Evolutionary conservation across 2,113 vertebrate genomes (phyloP).

Genomic region (Bombycilla garrulus): DNA sequence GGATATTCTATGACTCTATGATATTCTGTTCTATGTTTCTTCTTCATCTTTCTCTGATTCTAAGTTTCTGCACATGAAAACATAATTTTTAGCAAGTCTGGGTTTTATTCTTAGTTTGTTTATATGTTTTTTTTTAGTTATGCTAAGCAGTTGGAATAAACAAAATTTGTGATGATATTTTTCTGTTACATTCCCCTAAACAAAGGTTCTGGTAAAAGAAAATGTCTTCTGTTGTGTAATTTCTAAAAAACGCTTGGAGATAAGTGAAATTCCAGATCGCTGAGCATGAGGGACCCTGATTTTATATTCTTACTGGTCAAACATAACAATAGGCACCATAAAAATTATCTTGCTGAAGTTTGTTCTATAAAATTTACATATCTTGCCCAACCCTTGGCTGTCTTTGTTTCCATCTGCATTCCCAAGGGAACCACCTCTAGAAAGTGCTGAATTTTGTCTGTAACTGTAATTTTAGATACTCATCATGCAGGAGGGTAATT

Average conservation of each 20-base stretch:
- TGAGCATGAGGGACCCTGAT: background rate
- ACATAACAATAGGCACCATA: background rate
- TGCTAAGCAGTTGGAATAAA: background rate
- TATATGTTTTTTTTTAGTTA: background rate
- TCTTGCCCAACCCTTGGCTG: background rate
- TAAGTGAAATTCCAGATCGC: background rate
- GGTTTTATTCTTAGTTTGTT: fast-evolving
- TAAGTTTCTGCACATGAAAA: background rate
- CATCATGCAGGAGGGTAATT: background rate
- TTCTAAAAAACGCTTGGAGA: background rate
- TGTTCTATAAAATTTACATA: background rate
- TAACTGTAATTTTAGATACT: background rate
- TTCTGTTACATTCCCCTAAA: background rate
- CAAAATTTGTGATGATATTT: background rate
- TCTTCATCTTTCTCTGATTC: background rate
- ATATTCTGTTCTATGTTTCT: background rate
- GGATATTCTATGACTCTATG: background rate
- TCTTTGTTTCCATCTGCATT: background rate
- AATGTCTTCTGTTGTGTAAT: background rate
- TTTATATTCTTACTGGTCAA: background rate
- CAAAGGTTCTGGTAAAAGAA: background rate
- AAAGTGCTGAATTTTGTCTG: background rate
- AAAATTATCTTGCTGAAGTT: background rate
- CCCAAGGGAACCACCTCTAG: background rate
- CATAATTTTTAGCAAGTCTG: background rate